Conservation (phyloP, 2,888 invertebrate genomes). For the Gasteruption jaculator region DNA sequence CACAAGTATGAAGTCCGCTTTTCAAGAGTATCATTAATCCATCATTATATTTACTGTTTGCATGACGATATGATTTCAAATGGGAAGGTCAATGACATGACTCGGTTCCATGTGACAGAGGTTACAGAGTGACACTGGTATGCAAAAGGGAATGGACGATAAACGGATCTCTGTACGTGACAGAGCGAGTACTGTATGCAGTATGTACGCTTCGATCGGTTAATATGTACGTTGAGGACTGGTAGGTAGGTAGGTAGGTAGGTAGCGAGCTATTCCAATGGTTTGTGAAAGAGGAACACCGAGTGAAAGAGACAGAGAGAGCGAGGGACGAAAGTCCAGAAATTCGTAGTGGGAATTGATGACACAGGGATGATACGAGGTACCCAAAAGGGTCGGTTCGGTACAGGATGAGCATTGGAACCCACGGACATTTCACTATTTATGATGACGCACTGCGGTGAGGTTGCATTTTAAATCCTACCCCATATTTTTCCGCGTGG, state of each 20-base stretch:
- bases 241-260: no score
- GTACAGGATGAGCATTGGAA: no score
- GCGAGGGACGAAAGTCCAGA: constrained; percentile 16
- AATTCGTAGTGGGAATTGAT: constrained; percentile 20
- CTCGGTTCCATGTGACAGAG: constrained; percentile 34
- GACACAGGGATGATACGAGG: constrained; percentile 29
- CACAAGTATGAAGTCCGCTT: no score
- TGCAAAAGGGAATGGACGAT: constrained; percentile 37
- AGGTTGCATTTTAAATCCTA: constrained; percentile 31
- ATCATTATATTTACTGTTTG: no score
- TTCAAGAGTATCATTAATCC: no score
- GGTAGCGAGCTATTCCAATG: no score
- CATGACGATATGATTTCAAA: no score
- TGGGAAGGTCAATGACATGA: no score
- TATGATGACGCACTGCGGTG: constrained; percentile 43
- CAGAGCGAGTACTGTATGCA: constrained; percentile 27
- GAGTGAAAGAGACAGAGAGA: constrained; percentile 6
- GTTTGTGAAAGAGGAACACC: constrained; percentile 1
- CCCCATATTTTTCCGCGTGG: constrained; percentile 22
- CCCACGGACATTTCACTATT: constrained; percentile 33
- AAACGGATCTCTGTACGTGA: constrained; percentile 36
- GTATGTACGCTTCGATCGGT: constrained; percentile 27
- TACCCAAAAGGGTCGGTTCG: no score
- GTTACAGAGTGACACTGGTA: constrained; percentile 29
- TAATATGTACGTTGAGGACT: no score